Base-by-base conservation (phyloP, 2,888 invertebrate genomes). In the Dendrolimus houi region DNA sequence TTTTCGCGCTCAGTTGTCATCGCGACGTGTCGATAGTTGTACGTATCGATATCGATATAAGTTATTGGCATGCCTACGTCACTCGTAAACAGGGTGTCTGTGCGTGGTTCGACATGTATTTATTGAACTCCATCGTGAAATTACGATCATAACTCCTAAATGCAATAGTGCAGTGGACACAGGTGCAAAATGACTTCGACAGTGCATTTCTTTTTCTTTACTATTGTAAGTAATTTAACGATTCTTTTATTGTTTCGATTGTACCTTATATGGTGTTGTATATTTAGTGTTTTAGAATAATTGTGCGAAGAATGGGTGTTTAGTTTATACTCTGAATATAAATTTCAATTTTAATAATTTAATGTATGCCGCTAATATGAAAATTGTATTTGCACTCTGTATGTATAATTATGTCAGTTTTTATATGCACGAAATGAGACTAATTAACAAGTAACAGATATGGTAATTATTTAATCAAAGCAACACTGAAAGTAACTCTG, bases 141-240 rank as follows among this genome's bases (percentile, higher is more conserved):
- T 58, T 60, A 58, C 61, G 60, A 59, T 58, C 59, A 41, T 52
- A 55, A 56, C 57, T 58, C 47, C 9, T 47, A 47, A 9, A 47
- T 47, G 47, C 47, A 47, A 47, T 47, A 47, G 47, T 47, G 47
- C 9, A 47, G 47, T 47, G 47, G 47, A 47, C 47, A 47, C 12
- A 47, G 29, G 29, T 47, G 47, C 47, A 47, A 47, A 61, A 85
- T 84, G 87, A 77, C 74, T 64, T 74, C 80, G 78, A 75, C 70
- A 71, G 65, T 77, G 60, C 64, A 70, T 61, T 76, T 70, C 61
- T 62, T 80, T 60, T 63, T 83, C 64, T 77, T 81, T 64, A 70
- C 69, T 60, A 64, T 81, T 72, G 87, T 87, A 63, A 79, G 83
- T 81, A 58, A 52, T 56, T 59, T 58, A 56, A 8, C 41, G 56